Evolutionary conservation across 2,113 vertebrate genomes (phyloP).

Genomic region (Actinemys pallida): DNA sequence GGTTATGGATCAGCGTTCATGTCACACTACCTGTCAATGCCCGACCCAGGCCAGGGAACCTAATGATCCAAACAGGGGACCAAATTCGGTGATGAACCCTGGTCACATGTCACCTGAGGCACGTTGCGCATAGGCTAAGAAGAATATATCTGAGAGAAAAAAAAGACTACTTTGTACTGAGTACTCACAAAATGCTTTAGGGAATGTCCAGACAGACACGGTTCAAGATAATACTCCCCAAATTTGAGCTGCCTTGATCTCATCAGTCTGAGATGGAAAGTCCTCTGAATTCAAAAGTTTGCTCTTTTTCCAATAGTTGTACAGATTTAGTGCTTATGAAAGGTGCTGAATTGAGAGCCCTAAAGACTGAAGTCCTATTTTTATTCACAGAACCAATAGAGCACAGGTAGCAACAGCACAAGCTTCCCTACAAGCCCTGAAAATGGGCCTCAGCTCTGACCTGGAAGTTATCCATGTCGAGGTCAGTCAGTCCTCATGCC

Average conservation of each 20-base stretch:
- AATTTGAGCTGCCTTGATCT: conserved; percentile 1
- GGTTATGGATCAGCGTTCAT: too few species aligned
- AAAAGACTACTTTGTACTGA: not conserved
- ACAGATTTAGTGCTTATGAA: not conserved
- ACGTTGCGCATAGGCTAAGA: too few species aligned
- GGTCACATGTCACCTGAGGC: too few species aligned
- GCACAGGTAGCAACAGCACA: not conserved
- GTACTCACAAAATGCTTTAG: not conserved
- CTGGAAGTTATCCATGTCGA: not conserved
- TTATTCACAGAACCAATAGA: not conserved
- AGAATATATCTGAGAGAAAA: too few species aligned
- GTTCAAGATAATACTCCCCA: not conserved
- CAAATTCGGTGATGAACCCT: too few species aligned
- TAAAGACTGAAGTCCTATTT: not conserved
- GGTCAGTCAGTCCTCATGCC: not conserved
- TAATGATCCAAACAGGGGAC: too few species aligned
- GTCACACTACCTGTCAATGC: too few species aligned
- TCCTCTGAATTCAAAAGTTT: not conserved
- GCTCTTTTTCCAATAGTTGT: not conserved
- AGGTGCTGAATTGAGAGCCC: not conserved
- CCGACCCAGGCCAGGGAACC: too few species aligned
- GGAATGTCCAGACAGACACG: not conserved
- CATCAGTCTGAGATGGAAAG: conserved; percentile 9
- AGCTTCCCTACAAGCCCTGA: not conserved
- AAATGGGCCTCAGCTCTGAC: not conserved